Evolutionary conservation across 2,888 invertebrate species (phyloP).

Genomic region (Dicroscelio sp.): DNA sequence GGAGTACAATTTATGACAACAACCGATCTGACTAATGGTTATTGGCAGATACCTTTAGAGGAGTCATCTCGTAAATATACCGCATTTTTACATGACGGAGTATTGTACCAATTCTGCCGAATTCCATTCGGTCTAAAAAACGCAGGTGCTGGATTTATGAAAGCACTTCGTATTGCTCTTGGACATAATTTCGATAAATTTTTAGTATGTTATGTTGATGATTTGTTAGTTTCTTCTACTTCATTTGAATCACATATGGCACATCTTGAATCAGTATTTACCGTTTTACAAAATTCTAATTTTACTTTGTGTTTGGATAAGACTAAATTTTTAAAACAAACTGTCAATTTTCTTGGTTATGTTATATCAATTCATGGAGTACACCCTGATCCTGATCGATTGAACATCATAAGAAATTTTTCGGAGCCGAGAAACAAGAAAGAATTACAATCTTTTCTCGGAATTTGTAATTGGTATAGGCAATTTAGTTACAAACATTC

Average conservation of each 20-base stretch:
- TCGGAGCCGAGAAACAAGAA: neutral
- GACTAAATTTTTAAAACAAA: neutral
- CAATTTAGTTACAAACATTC: constrained; percentile 7
- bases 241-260: neutral
- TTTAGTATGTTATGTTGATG: constrained; percentile 16
- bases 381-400: neutral
- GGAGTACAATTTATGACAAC: constrained; percentile 64
- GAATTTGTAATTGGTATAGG: neutral
- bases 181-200: neutral
- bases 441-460: constrained; percentile 5
- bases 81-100: neutral
- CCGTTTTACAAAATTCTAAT: neutral
- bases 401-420: neutral
- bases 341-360: neutral
- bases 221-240: neutral
- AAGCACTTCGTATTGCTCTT: neutral
- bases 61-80: neutral
- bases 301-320: neutral
- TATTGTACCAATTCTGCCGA: neutral
- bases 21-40: constrained; percentile 75
- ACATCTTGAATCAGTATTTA: neutral
- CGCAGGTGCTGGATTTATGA: neutral
- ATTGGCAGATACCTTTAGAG: neutral
- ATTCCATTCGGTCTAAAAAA: constrained; percentile 5
- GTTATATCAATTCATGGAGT: neutral